These are phyloP conservation scores for Hoplias malabaricus DNA, from an alignment of 2,113 vertebrate genomes.

Conservation along the genomic window DNA sequence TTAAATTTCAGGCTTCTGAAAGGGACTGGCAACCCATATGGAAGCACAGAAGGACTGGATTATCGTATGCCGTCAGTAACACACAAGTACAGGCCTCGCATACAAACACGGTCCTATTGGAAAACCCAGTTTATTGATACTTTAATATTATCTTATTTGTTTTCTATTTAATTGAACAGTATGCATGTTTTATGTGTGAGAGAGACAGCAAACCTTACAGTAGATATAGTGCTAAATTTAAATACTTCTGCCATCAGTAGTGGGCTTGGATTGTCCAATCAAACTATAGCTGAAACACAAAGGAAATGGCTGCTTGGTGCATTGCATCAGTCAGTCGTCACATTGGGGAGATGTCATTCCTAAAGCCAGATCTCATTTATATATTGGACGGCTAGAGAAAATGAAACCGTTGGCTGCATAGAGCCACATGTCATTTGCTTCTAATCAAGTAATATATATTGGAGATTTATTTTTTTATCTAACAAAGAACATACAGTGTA, in stretches of 20 bases:
- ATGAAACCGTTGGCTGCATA: neutral
- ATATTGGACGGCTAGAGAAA: neutral
- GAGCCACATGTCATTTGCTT: neutral
- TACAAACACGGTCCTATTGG: conserved; percentile 9
- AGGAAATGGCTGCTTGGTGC: neutral
- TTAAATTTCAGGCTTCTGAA: neutral
- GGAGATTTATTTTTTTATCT: neutral
- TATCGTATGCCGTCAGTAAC: conserved; percentile 20
- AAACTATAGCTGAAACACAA: neutral
- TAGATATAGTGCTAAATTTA: neutral
- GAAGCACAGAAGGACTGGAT: conserved; percentile 4
- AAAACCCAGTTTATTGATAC: conserved; percentile 5
- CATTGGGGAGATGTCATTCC: neutral
- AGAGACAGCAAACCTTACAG: neutral
- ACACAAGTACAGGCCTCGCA: conserved; percentile 9
- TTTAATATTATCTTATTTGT: neutral
- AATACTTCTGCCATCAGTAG: neutral
- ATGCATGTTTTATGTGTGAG: conserved; percentile 27
- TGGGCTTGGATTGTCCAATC: neutral
- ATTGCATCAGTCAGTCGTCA: neutral
- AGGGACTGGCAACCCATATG: neutral
- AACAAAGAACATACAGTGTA: neutral
- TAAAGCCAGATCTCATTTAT: neutral
- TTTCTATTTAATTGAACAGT: conserved; percentile 1
- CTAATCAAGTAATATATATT: conserved; percentile 25